phyloP scores from a whole-genome alignment of 92 coral and sea anemone genomes.

The Desmophyllum pertusum region DNA sequence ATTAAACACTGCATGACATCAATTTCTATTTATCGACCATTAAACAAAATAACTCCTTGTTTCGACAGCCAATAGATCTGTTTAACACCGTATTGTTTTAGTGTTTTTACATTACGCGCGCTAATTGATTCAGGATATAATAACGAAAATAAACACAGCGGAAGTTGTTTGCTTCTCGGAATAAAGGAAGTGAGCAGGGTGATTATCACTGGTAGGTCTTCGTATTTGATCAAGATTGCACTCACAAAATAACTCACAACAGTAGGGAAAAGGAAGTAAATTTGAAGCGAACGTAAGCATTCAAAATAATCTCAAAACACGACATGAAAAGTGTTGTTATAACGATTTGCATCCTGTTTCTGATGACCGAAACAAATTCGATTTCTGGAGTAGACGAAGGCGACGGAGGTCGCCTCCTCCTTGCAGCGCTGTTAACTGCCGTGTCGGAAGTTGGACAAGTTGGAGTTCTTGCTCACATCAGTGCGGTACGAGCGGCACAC shows the following conservation, averaged over 20 bases:
- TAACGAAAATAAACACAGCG: neutral
- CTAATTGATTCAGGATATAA: too few species aligned
- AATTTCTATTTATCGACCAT: too few species aligned
- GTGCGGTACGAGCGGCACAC: constrained; percentile 72
- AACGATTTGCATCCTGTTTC: neutral
- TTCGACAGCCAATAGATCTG: too few species aligned
- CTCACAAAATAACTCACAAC: neutral
- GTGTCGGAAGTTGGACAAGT: constrained; percentile 61
- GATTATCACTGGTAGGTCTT: neutral
- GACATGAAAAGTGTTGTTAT: constrained; percentile 2
- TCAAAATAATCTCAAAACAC: neutral
- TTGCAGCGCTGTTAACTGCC: constrained; percentile 66
- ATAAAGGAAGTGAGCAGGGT: neutral
- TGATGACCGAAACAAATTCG: constrained; percentile 20
- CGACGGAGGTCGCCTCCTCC: constrained; percentile 58
- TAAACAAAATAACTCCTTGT: neutral
- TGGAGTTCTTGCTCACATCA: constrained; percentile 73
- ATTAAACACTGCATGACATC: too few species aligned
- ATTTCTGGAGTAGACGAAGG: constrained; percentile 55
- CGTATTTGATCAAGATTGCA: neutral
- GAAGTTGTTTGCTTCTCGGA: neutral
- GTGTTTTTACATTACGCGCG: too few species aligned
- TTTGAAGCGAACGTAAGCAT: neutral
- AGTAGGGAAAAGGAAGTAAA: neutral
- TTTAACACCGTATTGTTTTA: neutral